Evolutionary conservation across 2,113 vertebrate species (phyloP).

Genomic region (Chlorodrepanis virens): DNA sequence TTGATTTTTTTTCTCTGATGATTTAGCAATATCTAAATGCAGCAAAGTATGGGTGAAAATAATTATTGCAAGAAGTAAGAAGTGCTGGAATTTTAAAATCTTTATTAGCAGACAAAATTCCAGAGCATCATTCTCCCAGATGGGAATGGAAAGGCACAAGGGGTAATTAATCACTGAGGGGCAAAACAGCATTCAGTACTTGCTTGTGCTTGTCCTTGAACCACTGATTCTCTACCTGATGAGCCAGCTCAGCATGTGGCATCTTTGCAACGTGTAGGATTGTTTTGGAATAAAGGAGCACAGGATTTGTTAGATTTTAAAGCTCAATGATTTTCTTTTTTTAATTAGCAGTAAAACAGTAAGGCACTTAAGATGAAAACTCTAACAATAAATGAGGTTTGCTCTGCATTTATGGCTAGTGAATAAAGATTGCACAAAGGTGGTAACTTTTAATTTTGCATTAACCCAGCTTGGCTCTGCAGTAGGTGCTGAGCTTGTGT

Average conservation of each 20-base stretch:
- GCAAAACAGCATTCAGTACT: not conserved
- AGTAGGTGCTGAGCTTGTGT: not conserved
- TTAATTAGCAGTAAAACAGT: not conserved
- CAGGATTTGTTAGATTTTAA: not conserved
- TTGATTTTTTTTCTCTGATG: not conserved
- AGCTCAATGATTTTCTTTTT: not conserved
- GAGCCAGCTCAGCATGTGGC: not conserved
- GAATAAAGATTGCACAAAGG: not conserved
- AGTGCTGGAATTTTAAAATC: not conserved
- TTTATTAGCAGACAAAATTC: not conserved
- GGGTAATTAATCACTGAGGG: not conserved
- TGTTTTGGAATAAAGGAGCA: not conserved
- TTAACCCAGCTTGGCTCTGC: not conserved
- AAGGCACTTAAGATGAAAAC: conserved; percentile 4
- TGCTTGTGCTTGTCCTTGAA: not conserved
- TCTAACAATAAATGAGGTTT: not conserved
- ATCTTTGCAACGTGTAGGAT: not conserved
- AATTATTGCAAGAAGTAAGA: not conserved
- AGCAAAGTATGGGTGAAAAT: not conserved
- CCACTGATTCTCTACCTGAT: not conserved
- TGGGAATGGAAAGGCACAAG: not conserved
- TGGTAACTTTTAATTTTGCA: conserved; percentile 23
- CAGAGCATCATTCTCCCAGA: not conserved
- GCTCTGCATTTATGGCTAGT: not conserved
- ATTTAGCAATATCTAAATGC: not conserved